phyloP scores from a whole-genome alignment of 2,888 invertebrate genomes.

The Nasonia oneida region DNA sequence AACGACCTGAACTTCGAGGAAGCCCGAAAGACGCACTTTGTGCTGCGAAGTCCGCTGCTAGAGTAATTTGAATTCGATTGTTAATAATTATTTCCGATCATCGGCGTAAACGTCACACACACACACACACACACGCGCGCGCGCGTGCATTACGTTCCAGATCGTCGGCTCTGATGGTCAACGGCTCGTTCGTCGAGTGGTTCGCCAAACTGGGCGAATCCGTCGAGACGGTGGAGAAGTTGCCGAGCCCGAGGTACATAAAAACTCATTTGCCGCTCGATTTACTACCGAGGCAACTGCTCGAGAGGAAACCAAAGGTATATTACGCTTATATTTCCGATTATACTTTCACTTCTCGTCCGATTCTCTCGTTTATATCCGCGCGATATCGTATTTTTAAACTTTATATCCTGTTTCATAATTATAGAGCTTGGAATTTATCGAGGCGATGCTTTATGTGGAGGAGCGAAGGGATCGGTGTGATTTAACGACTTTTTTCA shows the following conservation, averaged over 20 bases:
- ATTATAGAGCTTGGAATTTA: not conserved
- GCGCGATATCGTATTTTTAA: not conserved
- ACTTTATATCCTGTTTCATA: not conserved
- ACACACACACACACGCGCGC: too few relatives aligned
- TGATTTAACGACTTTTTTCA: constrained; percentile 73
- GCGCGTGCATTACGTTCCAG: constrained; percentile 64
- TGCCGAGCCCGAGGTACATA: constrained; percentile 87
- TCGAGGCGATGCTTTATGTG: too few relatives aligned
- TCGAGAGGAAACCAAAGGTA: constrained; percentile 86
- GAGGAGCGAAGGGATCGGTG: too few relatives aligned
- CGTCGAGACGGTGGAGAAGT: constrained; percentile 85
- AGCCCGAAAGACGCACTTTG: constrained; percentile 83
- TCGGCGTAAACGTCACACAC: not conserved
- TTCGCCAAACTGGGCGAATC: constrained; percentile 83
- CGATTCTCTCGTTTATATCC: not conserved
- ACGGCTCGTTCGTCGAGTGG: constrained; percentile 72
- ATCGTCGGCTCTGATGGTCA: constrained; percentile 73
- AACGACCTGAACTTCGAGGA: constrained; percentile 89
- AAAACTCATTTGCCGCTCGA: constrained; percentile 88
- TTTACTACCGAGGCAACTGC: constrained; percentile 83
- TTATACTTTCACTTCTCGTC: constrained; percentile 49
- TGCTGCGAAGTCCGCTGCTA: constrained; percentile 81
- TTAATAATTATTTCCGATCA: not conserved
- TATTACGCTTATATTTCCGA: constrained; percentile 34
- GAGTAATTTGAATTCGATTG: constrained; percentile 69